Conservation (phyloP, 1,140 invertebrate genomes). For the Medauroidea extradentata region DNA sequence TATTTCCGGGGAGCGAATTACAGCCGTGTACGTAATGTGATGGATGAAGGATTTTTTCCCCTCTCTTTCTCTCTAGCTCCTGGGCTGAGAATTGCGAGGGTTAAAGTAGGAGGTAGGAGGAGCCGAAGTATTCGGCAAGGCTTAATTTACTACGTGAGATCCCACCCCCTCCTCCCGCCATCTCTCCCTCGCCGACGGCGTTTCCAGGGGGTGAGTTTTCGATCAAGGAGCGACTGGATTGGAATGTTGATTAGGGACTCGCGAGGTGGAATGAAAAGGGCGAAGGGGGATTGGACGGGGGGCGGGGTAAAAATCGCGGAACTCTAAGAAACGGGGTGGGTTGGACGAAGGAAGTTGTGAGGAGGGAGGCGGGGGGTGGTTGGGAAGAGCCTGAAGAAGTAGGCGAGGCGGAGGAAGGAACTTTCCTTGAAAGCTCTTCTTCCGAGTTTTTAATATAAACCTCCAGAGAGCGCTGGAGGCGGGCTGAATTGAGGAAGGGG, state of each 20-base stretch:
- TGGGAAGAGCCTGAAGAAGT: background rate
- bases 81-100: background rate
- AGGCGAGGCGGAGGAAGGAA: background rate
- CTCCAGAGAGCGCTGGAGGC: background rate
- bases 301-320: too few relatives aligned
- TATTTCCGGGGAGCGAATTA: too few relatives aligned
- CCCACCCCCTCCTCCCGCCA: background rate
- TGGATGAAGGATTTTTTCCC: constrained; percentile 31
- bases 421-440: constrained; percentile 4
- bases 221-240: constrained; percentile 11
- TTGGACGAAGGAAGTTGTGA: too few relatives aligned
- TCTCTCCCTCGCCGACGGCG: background rate
- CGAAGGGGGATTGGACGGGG: background rate
- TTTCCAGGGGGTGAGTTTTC: constrained; percentile 2
- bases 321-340: too few relatives aligned
- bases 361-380: background rate
- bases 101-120: background rate
- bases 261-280: constrained; percentile 1
- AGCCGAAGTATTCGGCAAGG: background rate
- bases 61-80: too few relatives aligned
- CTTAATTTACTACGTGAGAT: constrained; percentile 12
- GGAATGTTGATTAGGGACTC: constrained; percentile 12
- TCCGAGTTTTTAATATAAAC: constrained; percentile 12
- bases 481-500: too few relatives aligned
- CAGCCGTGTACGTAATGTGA: too few relatives aligned